A percentile compares a stretch with the other conserved stretches of the same genome.
Conservation (phyloP, 2,113 vertebrate species). For the Dermatemys mawii region DNA sequence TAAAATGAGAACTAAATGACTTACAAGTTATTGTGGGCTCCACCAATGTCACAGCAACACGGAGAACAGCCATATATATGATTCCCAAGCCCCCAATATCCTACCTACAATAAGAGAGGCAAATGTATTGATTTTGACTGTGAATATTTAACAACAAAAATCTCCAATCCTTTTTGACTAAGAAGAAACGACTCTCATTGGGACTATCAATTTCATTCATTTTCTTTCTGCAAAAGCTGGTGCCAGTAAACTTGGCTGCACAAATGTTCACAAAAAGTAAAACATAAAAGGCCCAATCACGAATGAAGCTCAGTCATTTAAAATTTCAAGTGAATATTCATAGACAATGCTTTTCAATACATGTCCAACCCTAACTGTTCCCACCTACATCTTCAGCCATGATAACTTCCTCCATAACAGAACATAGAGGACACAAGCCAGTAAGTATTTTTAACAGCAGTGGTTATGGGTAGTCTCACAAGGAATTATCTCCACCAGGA, state of each 20-base stretch:
- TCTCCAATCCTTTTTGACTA: neutral
- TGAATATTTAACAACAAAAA: neutral
- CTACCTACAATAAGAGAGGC: conserved; percentile 74
- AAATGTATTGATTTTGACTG: neutral
- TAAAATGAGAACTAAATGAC: conserved; percentile 44
- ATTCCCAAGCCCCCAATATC: conserved; percentile 88
- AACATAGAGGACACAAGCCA: neutral
- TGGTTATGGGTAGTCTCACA: neutral
- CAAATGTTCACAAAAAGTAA: neutral
- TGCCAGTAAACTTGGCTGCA: neutral
- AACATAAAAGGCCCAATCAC: neutral
- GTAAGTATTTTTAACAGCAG: neutral
- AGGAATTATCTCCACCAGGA: neutral
- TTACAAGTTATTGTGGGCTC: conserved; percentile 81
- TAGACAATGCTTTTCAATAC: neutral
- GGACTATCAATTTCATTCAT: neutral
- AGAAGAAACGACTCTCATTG: neutral
- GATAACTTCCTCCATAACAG: neutral
- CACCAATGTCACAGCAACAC: conserved; percentile 89
- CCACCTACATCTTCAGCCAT: neutral
- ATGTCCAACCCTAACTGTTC: neutral
- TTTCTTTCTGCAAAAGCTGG: neutral
- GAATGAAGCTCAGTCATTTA: neutral
- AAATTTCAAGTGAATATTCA: neutral
- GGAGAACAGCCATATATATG: conserved; percentile 81